Percentiles rank a stretch among this genome's conserved stretches.
Conservation (phyloP, 2,797 vertebrate species). For the Artibeus jamaicensis region DNA sequence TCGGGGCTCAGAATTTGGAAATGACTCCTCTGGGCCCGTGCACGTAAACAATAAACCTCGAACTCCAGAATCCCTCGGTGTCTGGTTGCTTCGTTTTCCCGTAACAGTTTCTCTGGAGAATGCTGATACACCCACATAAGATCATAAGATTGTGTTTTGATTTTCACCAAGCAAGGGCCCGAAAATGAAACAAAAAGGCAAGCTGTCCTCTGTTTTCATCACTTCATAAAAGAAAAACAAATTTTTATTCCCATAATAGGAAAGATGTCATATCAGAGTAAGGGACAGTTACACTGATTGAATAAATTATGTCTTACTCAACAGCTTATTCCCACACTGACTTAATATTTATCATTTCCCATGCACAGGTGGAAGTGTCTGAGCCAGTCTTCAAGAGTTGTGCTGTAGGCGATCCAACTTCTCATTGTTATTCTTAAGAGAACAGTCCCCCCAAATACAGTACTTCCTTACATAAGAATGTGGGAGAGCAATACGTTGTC, state of each 20-base stretch:
- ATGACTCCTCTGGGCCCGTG: no score
- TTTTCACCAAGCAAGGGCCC: neutral
- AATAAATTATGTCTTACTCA: neutral
- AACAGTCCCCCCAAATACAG: neutral
- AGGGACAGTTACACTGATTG: neutral
- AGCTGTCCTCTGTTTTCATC: neutral
- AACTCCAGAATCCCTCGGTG: no score
- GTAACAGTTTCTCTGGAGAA: conserved; percentile 46
- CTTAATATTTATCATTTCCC: neutral
- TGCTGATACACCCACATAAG: neutral
- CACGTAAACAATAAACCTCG: no score
- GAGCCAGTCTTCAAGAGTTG: neutral
- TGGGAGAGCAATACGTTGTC: neutral
- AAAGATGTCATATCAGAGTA: neutral
- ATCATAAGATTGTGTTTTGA: neutral
- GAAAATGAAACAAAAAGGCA: neutral
- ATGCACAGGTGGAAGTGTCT: neutral
- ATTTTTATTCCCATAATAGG: neutral
- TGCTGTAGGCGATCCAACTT: neutral
- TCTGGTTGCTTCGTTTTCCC: no score
- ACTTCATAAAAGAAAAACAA: neutral
- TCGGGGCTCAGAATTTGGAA: no score
- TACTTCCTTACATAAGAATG: neutral
- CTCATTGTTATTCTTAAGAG: neutral
- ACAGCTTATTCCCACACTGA: neutral